These are phyloP conservation scores for Neolamprologus devosi DNA, from an alignment of 2,113 vertebrate genomes.

Conservation along the genomic window DNA sequence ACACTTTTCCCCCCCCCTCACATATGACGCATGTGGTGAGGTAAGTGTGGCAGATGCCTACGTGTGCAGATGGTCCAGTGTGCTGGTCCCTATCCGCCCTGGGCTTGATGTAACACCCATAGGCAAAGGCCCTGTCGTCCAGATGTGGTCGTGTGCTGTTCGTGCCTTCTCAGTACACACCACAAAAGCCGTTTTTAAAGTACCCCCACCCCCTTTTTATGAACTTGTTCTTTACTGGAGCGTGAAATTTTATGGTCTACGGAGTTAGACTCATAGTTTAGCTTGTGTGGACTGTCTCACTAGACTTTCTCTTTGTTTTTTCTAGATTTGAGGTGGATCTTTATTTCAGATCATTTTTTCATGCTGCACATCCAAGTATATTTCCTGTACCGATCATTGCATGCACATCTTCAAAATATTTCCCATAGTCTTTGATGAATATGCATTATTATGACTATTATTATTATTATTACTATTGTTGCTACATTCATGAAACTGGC, in stretches of 20 bases:
- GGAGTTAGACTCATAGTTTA: not conserved
- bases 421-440: not conserved
- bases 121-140: not conserved
- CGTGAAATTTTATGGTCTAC: constrained; percentile 17
- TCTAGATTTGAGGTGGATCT: not conserved
- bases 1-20: not conserved
- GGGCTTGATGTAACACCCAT: not conserved
- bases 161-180: not conserved
- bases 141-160: not conserved
- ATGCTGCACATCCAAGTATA: not conserved
- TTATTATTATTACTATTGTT: not conserved
- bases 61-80: not conserved
- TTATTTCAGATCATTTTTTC: not conserved
- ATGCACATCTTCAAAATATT: not conserved
- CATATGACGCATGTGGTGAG: not conserved
- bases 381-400: not conserved
- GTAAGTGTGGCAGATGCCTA: not conserved
- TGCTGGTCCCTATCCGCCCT: not conserved
- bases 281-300: not conserved
- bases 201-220: not conserved
- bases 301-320: not conserved
- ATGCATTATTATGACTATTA: not conserved
- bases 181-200: not conserved
- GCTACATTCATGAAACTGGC: not conserved
- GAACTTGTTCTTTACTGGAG: constrained; percentile 3